Conservation (phyloP, 2,113 vertebrate genomes). For the Raja brachyura region DNA sequence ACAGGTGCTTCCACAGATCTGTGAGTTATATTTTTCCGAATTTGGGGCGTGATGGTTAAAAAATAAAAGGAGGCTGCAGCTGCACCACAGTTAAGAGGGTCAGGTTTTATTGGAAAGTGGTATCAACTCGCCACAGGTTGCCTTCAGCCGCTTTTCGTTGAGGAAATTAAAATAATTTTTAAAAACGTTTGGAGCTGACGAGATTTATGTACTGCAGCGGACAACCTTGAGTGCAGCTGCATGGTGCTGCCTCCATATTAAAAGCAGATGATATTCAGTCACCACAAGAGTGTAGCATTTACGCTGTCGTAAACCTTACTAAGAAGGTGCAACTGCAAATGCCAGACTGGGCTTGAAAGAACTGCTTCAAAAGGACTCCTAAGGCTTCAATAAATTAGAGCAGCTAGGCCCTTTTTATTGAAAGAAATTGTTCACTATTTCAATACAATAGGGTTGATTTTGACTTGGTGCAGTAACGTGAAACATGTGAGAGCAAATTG, state of each 20-base stretch:
- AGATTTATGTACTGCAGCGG: conserved; percentile 20
- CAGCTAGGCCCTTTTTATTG: not conserved
- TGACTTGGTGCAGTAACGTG: not conserved
- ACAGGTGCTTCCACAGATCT: not conserved
- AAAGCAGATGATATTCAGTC: conserved; percentile 23
- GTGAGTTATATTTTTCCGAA: not conserved
- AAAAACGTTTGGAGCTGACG: conserved; percentile 5
- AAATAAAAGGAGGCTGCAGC: not conserved
- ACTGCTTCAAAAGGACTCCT: not conserved
- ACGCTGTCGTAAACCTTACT: not conserved
- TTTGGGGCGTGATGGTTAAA: not conserved
- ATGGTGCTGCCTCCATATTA: not conserved
- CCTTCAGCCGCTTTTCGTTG: conserved; percentile 31
- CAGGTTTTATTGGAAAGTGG: not conserved
- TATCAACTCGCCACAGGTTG: not conserved
- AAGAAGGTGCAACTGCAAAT: not conserved
- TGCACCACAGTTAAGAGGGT: not conserved
- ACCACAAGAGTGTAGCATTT: conserved; percentile 21
- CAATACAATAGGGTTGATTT: not conserved
- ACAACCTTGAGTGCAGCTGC: conserved; percentile 17
- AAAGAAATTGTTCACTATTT: not conserved
- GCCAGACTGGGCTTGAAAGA: not conserved
- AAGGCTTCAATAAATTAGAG: not conserved
- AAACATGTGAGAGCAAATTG: not conserved
- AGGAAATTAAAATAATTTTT: conserved; percentile 38